Percentiles rank a stretch among this genome's conserved stretches.
Evolutionary conservation across 1,140 invertebrate species (phyloP).

Genomic region (Latrodectus geometricus): DNA sequence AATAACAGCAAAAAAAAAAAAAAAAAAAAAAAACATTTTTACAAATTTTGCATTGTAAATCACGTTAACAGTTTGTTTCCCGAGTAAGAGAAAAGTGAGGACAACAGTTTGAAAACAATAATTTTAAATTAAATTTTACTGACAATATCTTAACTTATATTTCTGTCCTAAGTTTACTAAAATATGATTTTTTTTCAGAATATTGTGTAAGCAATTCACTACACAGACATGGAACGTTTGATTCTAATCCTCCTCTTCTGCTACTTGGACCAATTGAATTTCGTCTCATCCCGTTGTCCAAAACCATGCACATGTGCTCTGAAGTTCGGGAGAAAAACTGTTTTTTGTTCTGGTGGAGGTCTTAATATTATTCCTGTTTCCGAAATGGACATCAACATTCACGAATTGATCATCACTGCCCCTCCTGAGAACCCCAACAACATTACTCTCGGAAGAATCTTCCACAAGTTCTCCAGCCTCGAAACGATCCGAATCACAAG

Average conservation of each 20-base stretch:
- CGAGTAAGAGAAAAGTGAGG: too few relatives aligned
- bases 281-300: conserved; percentile 62
- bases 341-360: conserved; percentile 73
- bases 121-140: too few relatives aligned
- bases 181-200: too few relatives aligned
- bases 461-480: conserved; percentile 77
- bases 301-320: conserved; percentile 67
- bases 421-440: conserved; percentile 76
- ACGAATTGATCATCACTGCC: conserved; percentile 78
- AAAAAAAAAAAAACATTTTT: too few relatives aligned
- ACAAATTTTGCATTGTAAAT: too few relatives aligned
- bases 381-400: conserved; percentile 74
- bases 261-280: not conserved
- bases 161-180: too few relatives aligned
- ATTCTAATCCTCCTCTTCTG: conserved; percentile 5
- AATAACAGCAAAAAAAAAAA: too few relatives aligned
- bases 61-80: too few relatives aligned
- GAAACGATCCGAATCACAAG: conserved; percentile 81
- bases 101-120: too few relatives aligned
- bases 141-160: too few relatives aligned
- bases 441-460: conserved; percentile 80
- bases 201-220: too few relatives aligned
- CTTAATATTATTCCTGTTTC: conserved; percentile 75
- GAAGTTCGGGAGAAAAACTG: conserved; percentile 66
- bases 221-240: not conserved